Percentiles rank a stretch among this genome's conserved stretches.
phyloP scores from a whole-genome alignment of 2,113 vertebrate species.

The Ailurus styani region DNA sequence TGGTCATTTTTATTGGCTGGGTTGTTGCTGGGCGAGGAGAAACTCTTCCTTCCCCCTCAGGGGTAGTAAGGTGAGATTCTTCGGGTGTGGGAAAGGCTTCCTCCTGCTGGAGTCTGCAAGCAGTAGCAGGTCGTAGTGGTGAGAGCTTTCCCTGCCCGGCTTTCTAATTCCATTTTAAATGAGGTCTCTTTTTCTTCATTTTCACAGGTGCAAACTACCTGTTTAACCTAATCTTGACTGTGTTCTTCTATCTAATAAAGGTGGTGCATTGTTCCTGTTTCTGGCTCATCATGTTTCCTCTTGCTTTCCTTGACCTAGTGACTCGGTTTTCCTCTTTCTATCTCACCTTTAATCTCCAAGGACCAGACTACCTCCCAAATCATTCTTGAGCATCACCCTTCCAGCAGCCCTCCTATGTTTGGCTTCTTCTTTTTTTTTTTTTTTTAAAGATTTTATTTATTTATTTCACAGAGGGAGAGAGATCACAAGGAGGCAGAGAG shows the following conservation, averaged over 20 bases:
- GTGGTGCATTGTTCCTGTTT: background rate
- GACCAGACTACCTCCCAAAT: background rate
- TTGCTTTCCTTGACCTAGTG: background rate
- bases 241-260: background rate
- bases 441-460: too few species aligned
- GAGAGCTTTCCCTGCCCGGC: background rate
- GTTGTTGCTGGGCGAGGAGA: background rate
- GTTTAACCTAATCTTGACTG: background rate
- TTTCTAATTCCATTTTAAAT: background rate
- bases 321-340: background rate
- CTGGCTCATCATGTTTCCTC: background rate
- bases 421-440: too few species aligned
- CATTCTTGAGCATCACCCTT: background rate
- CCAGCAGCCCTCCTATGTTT: background rate
- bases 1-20: background rate
- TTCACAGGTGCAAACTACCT: background rate
- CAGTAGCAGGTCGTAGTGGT: background rate
- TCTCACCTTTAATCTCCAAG: background rate
- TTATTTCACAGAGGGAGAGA: too few species aligned
- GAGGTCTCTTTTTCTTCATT: background rate
- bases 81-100: background rate
- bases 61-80: background rate
- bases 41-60: background rate
- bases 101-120: background rate
- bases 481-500: too few species aligned